These are phyloP conservation scores for Lepisosteus osseus DNA, from an alignment of 2,113 vertebrate species.

Conservation along the genomic window DNA sequence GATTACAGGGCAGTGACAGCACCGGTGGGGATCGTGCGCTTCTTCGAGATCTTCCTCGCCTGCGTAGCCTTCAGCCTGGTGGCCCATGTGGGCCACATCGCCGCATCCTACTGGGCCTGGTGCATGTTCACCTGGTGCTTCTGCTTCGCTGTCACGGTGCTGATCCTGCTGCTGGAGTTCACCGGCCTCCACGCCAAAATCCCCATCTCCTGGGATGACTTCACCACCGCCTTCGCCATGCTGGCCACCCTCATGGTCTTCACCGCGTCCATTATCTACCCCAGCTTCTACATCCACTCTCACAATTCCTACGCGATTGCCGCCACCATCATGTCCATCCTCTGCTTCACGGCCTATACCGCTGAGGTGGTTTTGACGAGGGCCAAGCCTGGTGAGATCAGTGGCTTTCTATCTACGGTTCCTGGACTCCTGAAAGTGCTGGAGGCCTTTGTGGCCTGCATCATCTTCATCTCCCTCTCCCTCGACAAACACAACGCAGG, in stretches of 20 bases:
- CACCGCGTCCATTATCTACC: slow-evolving; percentile 74
- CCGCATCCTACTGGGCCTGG: slow-evolving; percentile 49
- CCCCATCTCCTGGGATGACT: slow-evolving; percentile 81
- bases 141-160: slow-evolving; percentile 69
- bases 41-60: slow-evolving; percentile 65
- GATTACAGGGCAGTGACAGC: slow-evolving; percentile 46
- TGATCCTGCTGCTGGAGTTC: slow-evolving; percentile 74
- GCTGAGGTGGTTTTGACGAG: slow-evolving; percentile 71
- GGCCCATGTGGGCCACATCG: slow-evolving; percentile 23
- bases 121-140: slow-evolving; percentile 85
- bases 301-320: slow-evolving; percentile 35
- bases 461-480: slow-evolving; percentile 76
- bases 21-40: slow-evolving; percentile 67
- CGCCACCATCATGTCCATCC: slow-evolving; percentile 62
- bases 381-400: slow-evolving; percentile 70
- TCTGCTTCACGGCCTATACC: slow-evolving; percentile 73
- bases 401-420: slow-evolving; percentile 77
- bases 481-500: accelerated
- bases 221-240: slow-evolving; percentile 79
- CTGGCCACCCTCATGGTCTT: slow-evolving; percentile 74
- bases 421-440: slow-evolving; percentile 82
- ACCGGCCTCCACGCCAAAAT: slow-evolving; percentile 47
- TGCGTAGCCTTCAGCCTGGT: slow-evolving; percentile 79
- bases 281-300: slow-evolving; percentile 36
- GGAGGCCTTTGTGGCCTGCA: slow-evolving; percentile 77